phyloP scores from a whole-genome alignment of 30 jellyfish, hydroid and myxozoan species.

The Aurelia sp. region DNA sequence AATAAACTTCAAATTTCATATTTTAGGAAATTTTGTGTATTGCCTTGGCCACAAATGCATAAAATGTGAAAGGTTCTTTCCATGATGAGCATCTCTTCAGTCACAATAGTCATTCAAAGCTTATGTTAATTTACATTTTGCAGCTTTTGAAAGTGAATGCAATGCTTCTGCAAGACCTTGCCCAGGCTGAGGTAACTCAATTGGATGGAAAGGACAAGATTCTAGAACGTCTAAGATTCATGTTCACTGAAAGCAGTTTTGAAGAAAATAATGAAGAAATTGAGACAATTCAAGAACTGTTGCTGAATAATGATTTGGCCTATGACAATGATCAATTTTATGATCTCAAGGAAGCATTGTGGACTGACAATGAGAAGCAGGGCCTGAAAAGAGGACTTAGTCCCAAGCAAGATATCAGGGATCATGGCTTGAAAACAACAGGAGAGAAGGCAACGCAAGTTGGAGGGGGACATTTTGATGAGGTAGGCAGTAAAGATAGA shows the following conservation, averaged over 20 bases:
- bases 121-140: neutral
- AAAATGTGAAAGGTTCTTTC: no score
- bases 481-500: no score
- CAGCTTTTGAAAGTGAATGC: constrained; percentile 61
- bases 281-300: constrained; percentile 36
- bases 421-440: no score
- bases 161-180: constrained; percentile 48
- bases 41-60: no score
- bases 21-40: no score
- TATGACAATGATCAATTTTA: neutral
- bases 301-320: constrained; percentile 5
- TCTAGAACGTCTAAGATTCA: constrained; percentile 36
- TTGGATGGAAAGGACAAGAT: constrained; percentile 1
- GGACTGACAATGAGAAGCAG: no score
- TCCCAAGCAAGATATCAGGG: neutral
- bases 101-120: no score
- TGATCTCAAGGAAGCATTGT: neutral
- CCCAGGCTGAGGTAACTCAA: constrained; percentile 3
- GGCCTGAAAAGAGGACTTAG: neutral
- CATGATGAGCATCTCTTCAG: no score
- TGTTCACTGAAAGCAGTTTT: constrained; percentile 31
- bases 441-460: no score
- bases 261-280: constrained; percentile 8
- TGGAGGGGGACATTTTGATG: no score
- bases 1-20: no score